Evolutionary conservation across 1,140 invertebrate species (phyloP).

Genomic region (Ceratosolen fusciceps): DNA sequence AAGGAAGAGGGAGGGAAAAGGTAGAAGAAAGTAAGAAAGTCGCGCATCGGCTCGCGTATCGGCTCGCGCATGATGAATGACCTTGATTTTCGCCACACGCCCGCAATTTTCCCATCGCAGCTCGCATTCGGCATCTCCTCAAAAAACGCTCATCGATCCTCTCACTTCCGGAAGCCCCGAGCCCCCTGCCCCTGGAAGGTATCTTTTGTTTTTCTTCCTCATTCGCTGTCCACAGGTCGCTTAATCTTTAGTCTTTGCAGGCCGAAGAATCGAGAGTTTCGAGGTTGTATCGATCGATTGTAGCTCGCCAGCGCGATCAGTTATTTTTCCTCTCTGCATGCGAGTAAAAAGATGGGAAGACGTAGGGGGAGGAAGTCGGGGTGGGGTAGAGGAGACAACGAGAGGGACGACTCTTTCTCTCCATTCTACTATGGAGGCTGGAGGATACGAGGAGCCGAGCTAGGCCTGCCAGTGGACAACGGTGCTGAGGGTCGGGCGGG

Average conservation of each 20-base stretch:
- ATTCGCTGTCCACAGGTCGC: conserved; percentile 41
- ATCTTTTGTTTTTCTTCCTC: conserved; percentile 40
- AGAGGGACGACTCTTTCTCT: conserved; percentile 19
- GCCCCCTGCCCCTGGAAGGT: conserved; percentile 40
- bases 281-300: conserved; percentile 62
- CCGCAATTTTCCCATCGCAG: neutral
- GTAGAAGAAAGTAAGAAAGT: neutral
- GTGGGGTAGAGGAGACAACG: neutral
- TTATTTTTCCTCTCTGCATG: conserved; percentile 55
- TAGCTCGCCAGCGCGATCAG: conserved; percentile 54
- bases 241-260: conserved; percentile 54
- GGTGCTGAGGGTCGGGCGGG: neutral
- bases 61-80: neutral
- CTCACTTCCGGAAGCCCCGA: conserved; percentile 47
- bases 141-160: conserved; percentile 48
- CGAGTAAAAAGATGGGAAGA: conserved; percentile 45
- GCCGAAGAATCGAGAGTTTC: conserved; percentile 56
- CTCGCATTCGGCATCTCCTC: conserved; percentile 4
- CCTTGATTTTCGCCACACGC: neutral
- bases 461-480: no score
- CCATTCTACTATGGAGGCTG: no score
- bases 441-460: no score
- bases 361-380: neutral
- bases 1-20: neutral
- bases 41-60: neutral